Percentiles rank a stretch among this genome's conserved stretches.
phyloP scores from a whole-genome alignment of 1,140 invertebrate genomes.

The Microplitis mediator region DNA sequence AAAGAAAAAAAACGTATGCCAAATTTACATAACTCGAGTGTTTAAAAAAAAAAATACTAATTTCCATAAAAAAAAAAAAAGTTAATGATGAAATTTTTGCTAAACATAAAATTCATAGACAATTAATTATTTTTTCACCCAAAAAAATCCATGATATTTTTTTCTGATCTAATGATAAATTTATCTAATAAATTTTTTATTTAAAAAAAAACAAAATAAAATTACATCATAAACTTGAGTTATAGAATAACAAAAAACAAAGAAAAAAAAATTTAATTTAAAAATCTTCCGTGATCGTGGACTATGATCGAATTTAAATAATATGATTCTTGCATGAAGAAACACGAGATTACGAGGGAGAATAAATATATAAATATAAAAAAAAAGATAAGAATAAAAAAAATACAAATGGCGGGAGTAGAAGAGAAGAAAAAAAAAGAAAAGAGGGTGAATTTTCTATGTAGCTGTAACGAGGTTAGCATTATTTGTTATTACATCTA shows the following conservation, averaged over 20 bases:
- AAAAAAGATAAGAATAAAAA: not conserved
- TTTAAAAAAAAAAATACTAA: constrained; percentile 19
- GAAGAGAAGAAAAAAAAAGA: not conserved
- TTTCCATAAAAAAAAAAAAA: not conserved
- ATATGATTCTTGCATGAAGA: constrained; percentile 17
- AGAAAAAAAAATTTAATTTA: not conserved
- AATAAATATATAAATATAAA: constrained; percentile 1
- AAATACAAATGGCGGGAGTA: constrained; percentile 1
- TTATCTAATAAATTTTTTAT: too few relatives aligned
- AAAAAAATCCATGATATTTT: too few relatives aligned
- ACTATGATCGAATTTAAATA: constrained; percentile 26
- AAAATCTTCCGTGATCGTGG: constrained; percentile 11
- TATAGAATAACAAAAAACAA: not conserved
- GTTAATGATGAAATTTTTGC: too few relatives aligned
- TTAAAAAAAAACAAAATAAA: too few relatives aligned
- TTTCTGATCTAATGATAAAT: too few relatives aligned
- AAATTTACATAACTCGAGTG: constrained; percentile 34
- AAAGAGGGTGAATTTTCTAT: constrained; percentile 23
- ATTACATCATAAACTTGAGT: not conserved
- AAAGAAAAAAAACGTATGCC: constrained; percentile 18
- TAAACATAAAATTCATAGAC: too few relatives aligned
- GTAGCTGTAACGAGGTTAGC: constrained; percentile 28
- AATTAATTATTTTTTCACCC: too few relatives aligned
- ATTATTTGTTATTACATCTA: constrained; percentile 40
- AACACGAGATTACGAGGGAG: not conserved